Evolutionary conservation across 2,113 vertebrate species (phyloP).

Genomic region (Naja naja): DNA sequence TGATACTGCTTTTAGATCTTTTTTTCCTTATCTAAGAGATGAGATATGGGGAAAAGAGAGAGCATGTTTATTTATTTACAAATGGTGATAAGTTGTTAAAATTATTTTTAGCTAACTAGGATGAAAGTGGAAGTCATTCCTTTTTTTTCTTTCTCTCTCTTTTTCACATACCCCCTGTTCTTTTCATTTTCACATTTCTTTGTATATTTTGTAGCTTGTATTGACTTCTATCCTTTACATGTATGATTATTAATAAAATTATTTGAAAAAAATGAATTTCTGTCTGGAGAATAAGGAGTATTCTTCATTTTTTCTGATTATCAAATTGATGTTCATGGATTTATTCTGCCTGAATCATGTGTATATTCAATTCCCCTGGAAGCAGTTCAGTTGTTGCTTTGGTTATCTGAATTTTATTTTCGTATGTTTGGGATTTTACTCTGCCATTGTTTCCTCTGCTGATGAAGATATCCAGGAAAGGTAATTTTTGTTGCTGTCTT

Average conservation of each 20-base stretch:
- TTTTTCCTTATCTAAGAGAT: background rate
- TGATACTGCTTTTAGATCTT: background rate
- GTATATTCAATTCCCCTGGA: too few species aligned
- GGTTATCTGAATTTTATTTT: background rate
- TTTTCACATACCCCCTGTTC: too few species aligned
- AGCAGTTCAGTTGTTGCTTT: background rate
- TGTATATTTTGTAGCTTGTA: too few species aligned
- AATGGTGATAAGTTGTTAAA: background rate
- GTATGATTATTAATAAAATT: background rate
- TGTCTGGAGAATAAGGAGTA: background rate
- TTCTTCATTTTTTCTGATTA: background rate
- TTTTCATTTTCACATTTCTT: too few species aligned
- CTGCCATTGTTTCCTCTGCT: background rate
- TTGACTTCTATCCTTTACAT: too few species aligned
- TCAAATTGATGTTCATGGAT: background rate
- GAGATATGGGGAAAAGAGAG: background rate
- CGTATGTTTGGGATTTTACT: background rate
- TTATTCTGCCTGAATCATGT: too few species aligned
- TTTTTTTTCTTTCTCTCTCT: too few species aligned
- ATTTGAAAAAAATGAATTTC: background rate
- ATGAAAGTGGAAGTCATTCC: too few species aligned
- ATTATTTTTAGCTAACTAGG: background rate
- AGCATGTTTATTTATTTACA: background rate
- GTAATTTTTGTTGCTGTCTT: background rate
- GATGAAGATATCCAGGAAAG: background rate